Conservation (phyloP, 2,113 vertebrate genomes). For the Pyrgilauda ruficollis region DNA sequence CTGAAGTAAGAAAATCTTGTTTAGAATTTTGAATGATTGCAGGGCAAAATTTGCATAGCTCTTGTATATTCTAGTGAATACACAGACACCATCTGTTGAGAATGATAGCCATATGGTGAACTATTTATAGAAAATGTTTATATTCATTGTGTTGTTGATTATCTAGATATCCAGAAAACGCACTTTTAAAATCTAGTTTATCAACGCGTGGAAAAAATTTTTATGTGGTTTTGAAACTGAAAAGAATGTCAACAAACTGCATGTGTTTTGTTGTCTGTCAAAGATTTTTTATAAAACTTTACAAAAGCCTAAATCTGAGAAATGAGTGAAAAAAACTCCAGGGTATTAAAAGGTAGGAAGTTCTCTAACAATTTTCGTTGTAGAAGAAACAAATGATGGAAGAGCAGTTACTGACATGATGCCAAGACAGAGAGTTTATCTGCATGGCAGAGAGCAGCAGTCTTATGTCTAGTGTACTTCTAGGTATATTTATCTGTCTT, state of each 20-base stretch:
- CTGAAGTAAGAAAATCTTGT: not conserved
- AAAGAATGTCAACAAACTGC: conserved; percentile 11
- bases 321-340: conserved; percentile 49
- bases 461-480: not conserved
- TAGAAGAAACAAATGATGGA: conserved; percentile 20
- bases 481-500: not conserved
- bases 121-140: conserved; percentile 82
- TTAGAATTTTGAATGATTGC: conserved; percentile 36
- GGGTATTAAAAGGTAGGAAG: conserved; percentile 53
- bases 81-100: conserved; percentile 87
- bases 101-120: conserved; percentile 82
- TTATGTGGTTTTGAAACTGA: conserved; percentile 32
- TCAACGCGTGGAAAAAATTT: conserved; percentile 42
- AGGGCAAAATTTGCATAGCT: conserved; percentile 58
- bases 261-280: conserved; percentile 4
- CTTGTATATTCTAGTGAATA: conserved; percentile 78
- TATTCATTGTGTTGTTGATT: conserved; percentile 81
- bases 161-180: conserved; percentile 71
- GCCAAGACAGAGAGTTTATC: not conserved
- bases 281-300: not conserved
- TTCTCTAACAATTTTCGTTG: conserved; percentile 25
- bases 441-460: not conserved
- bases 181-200: conserved; percentile 55
- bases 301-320: conserved; percentile 27
- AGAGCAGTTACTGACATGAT: not conserved